Percentiles rank a stretch among this genome's conserved stretches.
These are phyloP conservation scores for Marronus borbonicus DNA, from an alignment of 2,888 invertebrate species.

Conservation along the genomic window DNA sequence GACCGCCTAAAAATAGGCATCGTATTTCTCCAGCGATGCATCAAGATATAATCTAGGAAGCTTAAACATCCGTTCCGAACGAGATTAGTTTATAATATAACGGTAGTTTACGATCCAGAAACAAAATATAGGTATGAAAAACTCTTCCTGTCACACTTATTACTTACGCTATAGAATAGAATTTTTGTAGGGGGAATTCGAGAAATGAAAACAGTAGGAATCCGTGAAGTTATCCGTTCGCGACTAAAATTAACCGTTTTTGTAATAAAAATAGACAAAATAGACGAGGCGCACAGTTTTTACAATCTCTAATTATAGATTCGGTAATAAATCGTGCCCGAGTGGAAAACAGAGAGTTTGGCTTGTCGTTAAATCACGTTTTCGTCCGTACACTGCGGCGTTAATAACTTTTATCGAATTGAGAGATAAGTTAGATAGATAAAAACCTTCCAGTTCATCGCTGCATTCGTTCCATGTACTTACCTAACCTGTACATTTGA, in stretches of 20 bases:
- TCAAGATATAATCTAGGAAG: slow-evolving; percentile 37
- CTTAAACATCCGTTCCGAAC: slow-evolving; percentile 41
- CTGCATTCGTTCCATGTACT: slow-evolving; percentile 2
- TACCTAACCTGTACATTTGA: slow-evolving; percentile 4
- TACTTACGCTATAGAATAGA: background rate
- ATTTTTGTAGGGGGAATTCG: background rate
- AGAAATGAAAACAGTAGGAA: background rate
- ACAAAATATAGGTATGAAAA: slow-evolving; percentile 13
- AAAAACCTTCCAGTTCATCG: slow-evolving; percentile 4
- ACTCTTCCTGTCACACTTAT: slow-evolving; percentile 32
- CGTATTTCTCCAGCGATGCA: slow-evolving; percentile 29
- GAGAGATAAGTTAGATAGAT: slow-evolving; percentile 15
- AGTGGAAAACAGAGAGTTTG: slow-evolving; percentile 1
- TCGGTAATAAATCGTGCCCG: slow-evolving; percentile 7
- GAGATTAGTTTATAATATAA: slow-evolving; percentile 46
- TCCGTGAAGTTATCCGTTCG: background rate
- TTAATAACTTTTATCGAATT: slow-evolving; percentile 22
- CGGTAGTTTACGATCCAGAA: slow-evolving; percentile 40
- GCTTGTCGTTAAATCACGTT: slow-evolving; percentile 9
- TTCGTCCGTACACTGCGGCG: background rate
- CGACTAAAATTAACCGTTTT: slow-evolving; percentile 17
- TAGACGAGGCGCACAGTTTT: background rate
- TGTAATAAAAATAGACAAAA: background rate
- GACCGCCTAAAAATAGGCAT: slow-evolving; percentile 18
- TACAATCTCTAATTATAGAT: slow-evolving; percentile 19